Evolutionary conservation across 2,888 invertebrate species (phyloP), one percentile per base, ranked within the genome.

Genomic region (Parnassius apollo): DNA sequence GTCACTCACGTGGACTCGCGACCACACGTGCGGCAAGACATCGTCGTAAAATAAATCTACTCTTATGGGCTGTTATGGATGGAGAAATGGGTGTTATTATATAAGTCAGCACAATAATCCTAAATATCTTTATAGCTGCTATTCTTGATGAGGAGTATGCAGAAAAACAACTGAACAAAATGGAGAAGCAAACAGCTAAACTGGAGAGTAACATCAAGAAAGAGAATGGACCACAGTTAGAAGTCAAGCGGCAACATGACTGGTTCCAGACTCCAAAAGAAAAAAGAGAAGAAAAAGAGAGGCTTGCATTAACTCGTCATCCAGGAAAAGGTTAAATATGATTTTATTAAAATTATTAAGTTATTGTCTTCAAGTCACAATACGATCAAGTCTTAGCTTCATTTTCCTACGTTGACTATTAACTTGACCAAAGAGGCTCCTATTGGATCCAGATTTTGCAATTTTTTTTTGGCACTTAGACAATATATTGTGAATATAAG

Each of bases 231-330:
- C 90, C 92, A 1, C 78, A 82, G 68, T 68, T 85, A 61, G 84
- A 86, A 68, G 80, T 85, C 10, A 83, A 88, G 69, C 68, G 90
- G 10, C 86, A 86, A 65, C 91, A 95, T 71, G 93, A 93, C 58
- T 98, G 98, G 98, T 98, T 98, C 93, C 98, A 98, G 86, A 94
- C 95, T 0, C 94, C 94, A 8, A 94, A 94, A 68, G 95, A 98
- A 81, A 94, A 97, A 68, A 93, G 95, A 73, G 93, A 94, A 11
- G 97, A 96, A 78, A 96, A 96, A 76, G 94, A 95, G 76, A 87
- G 93, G 4, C 81, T 95, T 0, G 87, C 94, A 0, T 75, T 94
- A 1, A 85, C 84, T 0, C 67, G 68, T 55, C 86, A 84, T 63
- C 78, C 69, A 0, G 88, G 84, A 61, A 87, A 86, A 83, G 85